These are phyloP conservation scores for Phalacrocorax carbo DNA, from an alignment of 2,113 vertebrate species.

Conservation along the genomic window DNA sequence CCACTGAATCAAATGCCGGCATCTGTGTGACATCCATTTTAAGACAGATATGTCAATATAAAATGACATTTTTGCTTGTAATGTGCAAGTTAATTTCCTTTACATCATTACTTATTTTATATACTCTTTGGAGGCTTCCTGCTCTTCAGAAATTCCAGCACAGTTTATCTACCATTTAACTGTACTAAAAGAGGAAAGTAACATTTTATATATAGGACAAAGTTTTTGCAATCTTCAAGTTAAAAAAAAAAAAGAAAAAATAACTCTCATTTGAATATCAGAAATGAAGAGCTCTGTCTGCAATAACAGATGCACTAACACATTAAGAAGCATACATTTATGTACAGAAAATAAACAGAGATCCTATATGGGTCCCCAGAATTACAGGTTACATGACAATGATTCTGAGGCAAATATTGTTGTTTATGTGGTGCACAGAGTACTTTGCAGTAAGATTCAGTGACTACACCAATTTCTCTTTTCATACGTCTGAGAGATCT, in stretches of 20 bases:
- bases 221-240: not conserved
- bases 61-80: conserved; percentile 22
- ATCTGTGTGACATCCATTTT: not conserved
- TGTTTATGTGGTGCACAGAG: not conserved
- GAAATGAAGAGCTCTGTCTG: not conserved
- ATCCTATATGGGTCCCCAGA: not conserved
- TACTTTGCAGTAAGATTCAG: not conserved
- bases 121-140: not conserved
- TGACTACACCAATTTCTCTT: not conserved
- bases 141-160: not conserved
- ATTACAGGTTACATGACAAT: not conserved
- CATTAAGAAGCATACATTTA: not conserved
- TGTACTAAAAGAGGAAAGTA: not conserved
- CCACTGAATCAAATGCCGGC: not conserved
- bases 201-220: not conserved
- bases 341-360: not conserved
- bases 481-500: not conserved
- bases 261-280: not conserved
- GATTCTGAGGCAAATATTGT: not conserved
- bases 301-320: not conserved
- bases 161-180: not conserved
- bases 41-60: not conserved
- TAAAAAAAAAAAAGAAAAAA: not conserved
- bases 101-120: conserved; percentile 26
- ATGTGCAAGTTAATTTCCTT: not conserved